These are phyloP conservation scores for Xerus inauris DNA, from an alignment of 2,113 vertebrate species.

Conservation along the genomic window DNA sequence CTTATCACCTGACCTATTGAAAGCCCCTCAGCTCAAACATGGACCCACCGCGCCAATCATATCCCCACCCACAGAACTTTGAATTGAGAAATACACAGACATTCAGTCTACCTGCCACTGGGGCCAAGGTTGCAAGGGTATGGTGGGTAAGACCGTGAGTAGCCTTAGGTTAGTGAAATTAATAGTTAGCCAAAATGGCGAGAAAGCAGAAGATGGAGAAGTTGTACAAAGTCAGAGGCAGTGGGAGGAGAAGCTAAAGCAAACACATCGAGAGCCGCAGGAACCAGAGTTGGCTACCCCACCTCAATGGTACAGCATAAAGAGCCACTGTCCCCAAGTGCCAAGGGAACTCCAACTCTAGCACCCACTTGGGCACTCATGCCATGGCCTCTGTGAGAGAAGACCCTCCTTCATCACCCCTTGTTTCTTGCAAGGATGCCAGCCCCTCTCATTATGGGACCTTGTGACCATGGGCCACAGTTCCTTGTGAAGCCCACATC, in stretches of 20 bases:
- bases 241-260: neutral
- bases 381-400: neutral
- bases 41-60: neutral
- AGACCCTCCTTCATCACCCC: neutral
- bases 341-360: neutral
- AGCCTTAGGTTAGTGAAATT: neutral
- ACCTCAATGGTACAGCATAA: neutral
- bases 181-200: neutral
- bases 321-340: fast-evolving
- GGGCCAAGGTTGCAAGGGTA: neutral
- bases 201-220: neutral
- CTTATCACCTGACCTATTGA: neutral
- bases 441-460: neutral
- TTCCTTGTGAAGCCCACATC: neutral
- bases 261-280: neutral
- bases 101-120: neutral
- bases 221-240: neutral
- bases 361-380: neutral
- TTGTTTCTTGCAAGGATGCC: neutral
- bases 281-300: neutral
- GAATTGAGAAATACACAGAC: neutral
- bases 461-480: neutral
- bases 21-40: neutral
- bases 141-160: neutral
- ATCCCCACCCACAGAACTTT: neutral